phyloP scores from a whole-genome alignment of 2,113 vertebrate genomes.

The Pachycephala philippinensis region DNA sequence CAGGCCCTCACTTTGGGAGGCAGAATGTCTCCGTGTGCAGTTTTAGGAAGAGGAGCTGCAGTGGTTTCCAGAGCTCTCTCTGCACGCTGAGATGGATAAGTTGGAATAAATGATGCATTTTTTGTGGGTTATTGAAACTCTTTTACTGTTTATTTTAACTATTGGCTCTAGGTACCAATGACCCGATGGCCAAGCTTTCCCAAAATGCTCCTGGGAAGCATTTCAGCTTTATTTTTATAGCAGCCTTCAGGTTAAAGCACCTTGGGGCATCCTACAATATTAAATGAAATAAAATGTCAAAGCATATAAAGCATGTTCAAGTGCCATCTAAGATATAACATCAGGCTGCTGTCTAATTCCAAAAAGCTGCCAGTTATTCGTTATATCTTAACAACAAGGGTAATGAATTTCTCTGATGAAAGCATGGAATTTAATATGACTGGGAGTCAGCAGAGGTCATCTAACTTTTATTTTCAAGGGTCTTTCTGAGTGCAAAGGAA shows the following conservation, averaged over 20 bases:
- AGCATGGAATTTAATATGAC: background rate
- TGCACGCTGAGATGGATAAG: background rate
- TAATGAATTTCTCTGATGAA: slow-evolving; percentile 9
- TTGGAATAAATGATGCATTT: background rate
- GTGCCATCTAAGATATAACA: background rate
- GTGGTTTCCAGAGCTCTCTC: background rate
- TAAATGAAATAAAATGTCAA: slow-evolving; percentile 26
- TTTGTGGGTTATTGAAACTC: background rate
- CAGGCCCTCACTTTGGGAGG: background rate
- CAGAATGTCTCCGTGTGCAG: background rate
- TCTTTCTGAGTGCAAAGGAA: background rate
- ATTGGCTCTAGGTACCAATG: background rate
- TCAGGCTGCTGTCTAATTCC: background rate
- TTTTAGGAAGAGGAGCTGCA: background rate
- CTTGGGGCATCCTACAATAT: background rate
- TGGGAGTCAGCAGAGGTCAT: background rate
- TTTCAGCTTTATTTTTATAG: slow-evolving; percentile 21
- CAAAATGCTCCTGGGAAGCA: background rate
- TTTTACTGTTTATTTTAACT: background rate
- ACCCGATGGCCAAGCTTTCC: background rate
- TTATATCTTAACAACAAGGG: background rate
- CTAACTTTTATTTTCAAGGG: background rate
- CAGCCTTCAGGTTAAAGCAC: background rate
- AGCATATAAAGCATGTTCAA: background rate
- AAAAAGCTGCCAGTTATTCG: background rate